A percentile compares a stretch with the other conserved stretches of the same genome.
Conservation (phyloP, 2,113 vertebrate genomes). For the Lophotis ruficrista region DNA sequence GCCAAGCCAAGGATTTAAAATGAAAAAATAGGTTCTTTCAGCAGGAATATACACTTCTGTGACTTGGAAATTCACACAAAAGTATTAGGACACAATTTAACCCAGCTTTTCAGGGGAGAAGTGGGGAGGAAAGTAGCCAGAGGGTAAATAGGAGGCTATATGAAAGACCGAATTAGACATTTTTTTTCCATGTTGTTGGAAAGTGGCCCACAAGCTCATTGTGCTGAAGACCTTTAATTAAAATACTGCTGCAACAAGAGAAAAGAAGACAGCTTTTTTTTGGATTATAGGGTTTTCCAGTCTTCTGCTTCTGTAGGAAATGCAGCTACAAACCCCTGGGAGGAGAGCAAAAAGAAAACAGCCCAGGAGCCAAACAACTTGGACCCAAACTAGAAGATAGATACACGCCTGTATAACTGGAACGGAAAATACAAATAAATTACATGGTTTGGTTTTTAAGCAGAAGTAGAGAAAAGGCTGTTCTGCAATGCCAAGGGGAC, state of each 20-base stretch:
- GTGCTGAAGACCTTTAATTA: background rate
- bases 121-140: background rate
- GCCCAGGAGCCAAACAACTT: constrained; percentile 1
- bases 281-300: constrained; percentile 17
- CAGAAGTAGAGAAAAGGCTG: background rate
- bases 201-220: constrained; percentile 10
- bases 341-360: background rate
- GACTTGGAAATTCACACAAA: background rate
- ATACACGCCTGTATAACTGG: background rate
- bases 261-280: constrained; percentile 41
- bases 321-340: background rate
- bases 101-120: background rate
- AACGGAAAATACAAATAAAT: background rate
- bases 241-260: background rate
- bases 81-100: background rate
- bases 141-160: background rate
- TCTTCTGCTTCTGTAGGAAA: constrained; percentile 12
- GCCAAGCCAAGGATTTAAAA: constrained; percentile 53
- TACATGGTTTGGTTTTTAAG: background rate
- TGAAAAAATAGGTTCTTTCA: constrained; percentile 34
- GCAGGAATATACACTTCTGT: background rate
- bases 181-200: background rate
- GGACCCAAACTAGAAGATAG: background rate
- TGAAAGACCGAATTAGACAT: background rate
- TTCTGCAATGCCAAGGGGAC: background rate